phyloP scores from a whole-genome alignment of 30 jellyfish, hydroid and myxozoan genomes.

The Hydractinia symbiolongicarpus region DNA sequence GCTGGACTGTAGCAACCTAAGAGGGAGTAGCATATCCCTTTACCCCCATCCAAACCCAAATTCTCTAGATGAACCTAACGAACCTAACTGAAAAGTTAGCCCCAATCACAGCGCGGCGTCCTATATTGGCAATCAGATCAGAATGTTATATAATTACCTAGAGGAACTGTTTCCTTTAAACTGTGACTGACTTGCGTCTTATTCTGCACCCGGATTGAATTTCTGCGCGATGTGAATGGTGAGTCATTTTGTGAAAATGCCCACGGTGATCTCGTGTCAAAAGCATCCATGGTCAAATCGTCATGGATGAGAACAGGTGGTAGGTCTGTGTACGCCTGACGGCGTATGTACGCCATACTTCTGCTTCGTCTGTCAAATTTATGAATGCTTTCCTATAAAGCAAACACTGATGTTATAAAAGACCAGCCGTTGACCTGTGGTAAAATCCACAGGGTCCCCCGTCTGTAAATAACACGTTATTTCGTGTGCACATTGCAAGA shows the following conservation, averaged over 20 bases:
- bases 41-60: no score
- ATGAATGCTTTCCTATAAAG: neutral
- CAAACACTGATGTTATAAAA: neutral
- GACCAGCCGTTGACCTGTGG: neutral
- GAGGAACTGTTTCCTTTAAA: slow-evolving; percentile 7
- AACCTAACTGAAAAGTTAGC: no score
- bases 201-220: neutral
- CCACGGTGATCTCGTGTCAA: slow-evolving; percentile 65
- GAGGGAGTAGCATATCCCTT: no score
- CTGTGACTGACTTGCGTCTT: neutral
- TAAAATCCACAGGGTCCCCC: no score
- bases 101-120: no score
- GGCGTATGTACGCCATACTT: slow-evolving; percentile 17
- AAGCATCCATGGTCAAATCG: slow-evolving; percentile 62
- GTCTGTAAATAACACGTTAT: no score
- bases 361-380: neutral
- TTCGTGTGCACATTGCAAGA: no score
- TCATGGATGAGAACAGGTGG: slow-evolving; percentile 59
- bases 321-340: slow-evolving; percentile 41
- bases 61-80: no score
- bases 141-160: neutral
- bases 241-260: slow-evolving; percentile 40
- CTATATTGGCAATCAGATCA: neutral
- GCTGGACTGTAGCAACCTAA: no score
- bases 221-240: slow-evolving; percentile 23